Base-by-base conservation (phyloP, 2,113 vertebrate genomes). In the Amblyornis subalaris region DNA sequence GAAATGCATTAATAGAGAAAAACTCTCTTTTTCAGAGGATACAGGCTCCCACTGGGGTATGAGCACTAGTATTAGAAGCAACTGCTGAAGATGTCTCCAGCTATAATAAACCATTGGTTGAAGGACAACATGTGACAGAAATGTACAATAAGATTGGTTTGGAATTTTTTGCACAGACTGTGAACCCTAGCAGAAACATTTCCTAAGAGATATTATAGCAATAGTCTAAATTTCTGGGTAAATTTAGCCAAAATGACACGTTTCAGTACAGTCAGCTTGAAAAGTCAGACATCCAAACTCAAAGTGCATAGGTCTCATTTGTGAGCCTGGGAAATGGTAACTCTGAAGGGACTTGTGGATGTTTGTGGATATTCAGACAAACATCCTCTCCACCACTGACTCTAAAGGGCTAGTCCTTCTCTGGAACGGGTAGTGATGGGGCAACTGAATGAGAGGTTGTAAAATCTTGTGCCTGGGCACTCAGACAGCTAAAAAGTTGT, bases 391-490 rank as follows among this genome's bases (percentile, higher is more conserved):
- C 25, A 87, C 85, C 79, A n/a, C 69, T 64, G 72, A 9, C 26
- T 54, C 47, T 80, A 35, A 86, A 77, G 67, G 38, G 29, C 38
- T 77, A 62, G 42, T 84, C 14, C 60, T 73, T 47, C 26, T 74
- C 64, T 94, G 72, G 75, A 73, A 21, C 33, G 72, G 67, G 9
- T 57, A 67, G 72, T 66, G 47, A 33, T 42, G 45, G 12, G 53
- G 54, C 64, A 85, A 47, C 55, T n/a, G 79, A 94, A 96, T 94
- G 54, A 96, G 60, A 73, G 72, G 55, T 48, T 90, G 67, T 51
- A 86, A 93, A 86, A 88, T 88, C 51, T 55, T 74, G 4, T 0
- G 21, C 44, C 26, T 80, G 83, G 69, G 38, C 40, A 51, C 64
- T 36, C 66, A 85, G 85, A 76, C 57, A 82, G 78, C 82, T 86